Evolutionary conservation across 2,888 invertebrate species (phyloP).

Genomic region (Megamerina dolium): DNA sequence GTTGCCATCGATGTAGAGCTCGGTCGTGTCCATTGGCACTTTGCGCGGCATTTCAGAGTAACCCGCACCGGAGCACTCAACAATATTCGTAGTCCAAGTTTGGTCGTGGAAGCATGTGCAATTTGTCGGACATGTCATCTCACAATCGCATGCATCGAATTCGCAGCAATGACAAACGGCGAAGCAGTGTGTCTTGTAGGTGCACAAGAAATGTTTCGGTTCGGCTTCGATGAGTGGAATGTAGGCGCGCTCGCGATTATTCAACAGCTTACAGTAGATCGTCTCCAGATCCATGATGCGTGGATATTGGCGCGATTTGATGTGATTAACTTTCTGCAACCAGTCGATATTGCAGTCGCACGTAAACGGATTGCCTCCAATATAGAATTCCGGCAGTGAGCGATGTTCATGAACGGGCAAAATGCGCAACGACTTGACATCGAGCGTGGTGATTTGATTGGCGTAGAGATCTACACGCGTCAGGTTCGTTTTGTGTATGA

Average conservation of each 20-base stretch:
- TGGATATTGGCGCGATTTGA: conserved; percentile 80
- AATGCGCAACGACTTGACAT: conserved; percentile 79
- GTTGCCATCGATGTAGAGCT: conserved; percentile 89
- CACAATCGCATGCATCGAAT: conserved; percentile 95
- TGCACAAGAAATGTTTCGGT: conserved; percentile 85
- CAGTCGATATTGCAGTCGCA: conserved; percentile 96
- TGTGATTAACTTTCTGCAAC: conserved; percentile 85
- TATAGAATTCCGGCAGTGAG: conserved; percentile 81
- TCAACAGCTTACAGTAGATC: conserved; percentile 80
- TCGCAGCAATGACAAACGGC: conserved; percentile 93
- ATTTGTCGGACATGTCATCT: conserved; percentile 91
- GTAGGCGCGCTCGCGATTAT: conserved; percentile 77
- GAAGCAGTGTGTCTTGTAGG: conserved; percentile 89
- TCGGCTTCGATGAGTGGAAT: conserved; percentile 82
- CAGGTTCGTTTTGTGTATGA: conserved; percentile 80
- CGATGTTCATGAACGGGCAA: conserved; percentile 69
- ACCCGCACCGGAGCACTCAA: conserved; percentile 78
- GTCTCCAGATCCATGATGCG: conserved; percentile 84
- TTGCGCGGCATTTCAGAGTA: conserved; percentile 78
- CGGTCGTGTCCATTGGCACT: conserved; percentile 93
- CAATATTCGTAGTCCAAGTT: conserved; percentile 87
- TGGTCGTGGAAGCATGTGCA: conserved; percentile 95
- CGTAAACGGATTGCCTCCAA: conserved; percentile 89
- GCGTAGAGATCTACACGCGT: conserved; percentile 88
- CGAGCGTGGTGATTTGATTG: conserved; percentile 85